Base-by-base conservation (phyloP, 2,113 vertebrate genomes). In the Rhabdornis inornatus region DNA sequence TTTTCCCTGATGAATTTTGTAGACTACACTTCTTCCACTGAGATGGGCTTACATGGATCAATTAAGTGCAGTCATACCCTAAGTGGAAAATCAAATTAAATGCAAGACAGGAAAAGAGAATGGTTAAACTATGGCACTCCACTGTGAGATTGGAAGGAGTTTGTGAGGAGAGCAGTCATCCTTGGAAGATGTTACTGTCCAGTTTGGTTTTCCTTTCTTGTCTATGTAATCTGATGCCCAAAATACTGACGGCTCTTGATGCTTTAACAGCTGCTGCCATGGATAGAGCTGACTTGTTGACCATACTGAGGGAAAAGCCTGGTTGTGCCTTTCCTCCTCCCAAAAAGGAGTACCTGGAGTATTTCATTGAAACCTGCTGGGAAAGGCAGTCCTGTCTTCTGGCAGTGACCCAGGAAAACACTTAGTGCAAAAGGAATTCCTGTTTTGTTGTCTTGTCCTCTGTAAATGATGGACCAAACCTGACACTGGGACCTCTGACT, bases 1-100 rank as follows among this genome's bases (percentile, higher is more conserved):
- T 92, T 93, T 81, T 96, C 74, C 84, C 80, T 88, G 57, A 91
- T 90, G 74, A 89, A 84, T 94, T 94, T 92, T 90, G 74, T 66
- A 82, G 42, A 52, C 68, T 94, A 95, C 71, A 50, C 59, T 89
- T 92, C 60, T 93, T 92, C 89, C 75, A 90, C 39, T 78, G 74
- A 93, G 78, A 68, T 81, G 50, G 40, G 11, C 21, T 95, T 94
- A 60, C 57, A 68, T 47, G 42, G 68, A 78, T 66, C 50, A 17
- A 95, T 93, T 87, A 95, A 90, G 76, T 87, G 85, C 68, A 92
- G 35, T 35, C 61, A 69, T 59, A 95, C 45, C 40, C 33, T 56
- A 39, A 87, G 82, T 44, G 75, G 64, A 92, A 96, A 95, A 91
- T 94, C 80, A 94, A 88, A 92, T 82, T 80, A 93, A 87, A 84